Base-by-base conservation (phyloP, 2,113 vertebrate species). In the Chelonoidis abingdonii region DNA sequence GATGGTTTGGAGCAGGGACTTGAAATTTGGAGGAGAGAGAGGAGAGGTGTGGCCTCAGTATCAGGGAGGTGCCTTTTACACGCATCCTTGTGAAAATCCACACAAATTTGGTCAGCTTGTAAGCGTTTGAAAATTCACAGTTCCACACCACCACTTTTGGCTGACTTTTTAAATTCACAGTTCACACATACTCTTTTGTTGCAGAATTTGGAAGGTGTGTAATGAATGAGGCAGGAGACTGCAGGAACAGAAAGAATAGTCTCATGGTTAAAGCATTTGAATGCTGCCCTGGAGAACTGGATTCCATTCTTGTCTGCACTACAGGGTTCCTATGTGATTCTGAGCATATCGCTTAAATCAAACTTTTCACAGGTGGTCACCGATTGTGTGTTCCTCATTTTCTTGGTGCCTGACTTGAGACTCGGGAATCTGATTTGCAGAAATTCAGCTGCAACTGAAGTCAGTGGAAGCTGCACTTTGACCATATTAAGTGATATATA, bases 321-420 rank as follows among this genome's bases (percentile, higher is more conserved):
- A 75, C 53, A 86, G 92, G 8, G 54, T 69, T 93, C 62, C 53
- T 83, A 13, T 41, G 2, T 75, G 75, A 83, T 25, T 22, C 29
- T 79, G 80, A 49, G 41, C 88, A 44, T 52, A n/a, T 91, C 35
- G 89, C 44, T 82, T 88, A 84, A 50, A 22, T 89, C 69, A 25
- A 35, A 35, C 56, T 80, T 94, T 76, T 52, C 0, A 0, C 47
- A 4, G 44, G 31, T 91, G 79, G 27, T 79, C 1, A 0, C 83
- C 54, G 21, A 31, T 50, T 25, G 8, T 57, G 52, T 57, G 54
- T 24, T 88, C 81, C 89, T 86, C 87, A 31, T 75, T 86, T 49
- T 84, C 21, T 80, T n/a, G n/a, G 13, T 92, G 91, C 57, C 84
- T 87, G 79, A 80, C n/a, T 62, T 44, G 38, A 72, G 57, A 22